Evolutionary conservation across 2,888 invertebrate genomes (phyloP).

Genomic region (Mythimna impura): DNA sequence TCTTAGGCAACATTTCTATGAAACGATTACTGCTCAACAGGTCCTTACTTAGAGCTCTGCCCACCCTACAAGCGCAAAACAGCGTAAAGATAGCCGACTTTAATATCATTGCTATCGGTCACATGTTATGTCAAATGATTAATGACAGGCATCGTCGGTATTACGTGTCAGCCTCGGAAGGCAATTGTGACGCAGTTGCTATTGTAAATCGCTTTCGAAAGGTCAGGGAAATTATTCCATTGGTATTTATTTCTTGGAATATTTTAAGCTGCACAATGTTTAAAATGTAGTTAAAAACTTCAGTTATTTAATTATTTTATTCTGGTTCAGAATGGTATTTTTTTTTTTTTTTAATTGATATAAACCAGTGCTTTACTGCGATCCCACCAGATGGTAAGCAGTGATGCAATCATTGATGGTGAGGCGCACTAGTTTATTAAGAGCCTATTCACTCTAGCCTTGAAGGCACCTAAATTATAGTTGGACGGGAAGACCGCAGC

Average conservation of each 20-base stretch:
- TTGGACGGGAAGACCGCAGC: too few species aligned
- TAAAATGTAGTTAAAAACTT: neutral
- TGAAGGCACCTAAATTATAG: too few species aligned
- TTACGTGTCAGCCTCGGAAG: slow-evolving; percentile 70
- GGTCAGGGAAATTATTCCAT: slow-evolving; percentile 22
- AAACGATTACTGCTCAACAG: too few species aligned
- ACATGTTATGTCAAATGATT: slow-evolving; percentile 78
- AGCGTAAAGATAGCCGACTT: slow-evolving; percentile 68
- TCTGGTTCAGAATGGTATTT: neutral
- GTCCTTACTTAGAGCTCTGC: slow-evolving; percentile 6
- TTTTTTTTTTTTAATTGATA: too few species aligned
- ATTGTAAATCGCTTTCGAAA: slow-evolving; percentile 37
- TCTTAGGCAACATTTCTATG: too few species aligned
- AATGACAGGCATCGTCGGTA: slow-evolving; percentile 69
- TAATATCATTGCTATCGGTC: slow-evolving; percentile 74
- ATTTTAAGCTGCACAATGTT: neutral
- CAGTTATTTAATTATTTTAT: neutral
- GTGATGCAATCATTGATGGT: too few species aligned
- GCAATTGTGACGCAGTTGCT: slow-evolving; percentile 58
- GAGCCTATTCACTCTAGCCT: too few species aligned
- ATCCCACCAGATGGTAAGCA: too few species aligned
- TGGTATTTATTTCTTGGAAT: slow-evolving; percentile 24
- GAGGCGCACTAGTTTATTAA: too few species aligned
- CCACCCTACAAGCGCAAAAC: slow-evolving; percentile 37
- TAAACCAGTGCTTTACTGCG: too few species aligned